phyloP scores from a whole-genome alignment of 1,140 invertebrate genomes.

The Harlomillsia oculata region DNA sequence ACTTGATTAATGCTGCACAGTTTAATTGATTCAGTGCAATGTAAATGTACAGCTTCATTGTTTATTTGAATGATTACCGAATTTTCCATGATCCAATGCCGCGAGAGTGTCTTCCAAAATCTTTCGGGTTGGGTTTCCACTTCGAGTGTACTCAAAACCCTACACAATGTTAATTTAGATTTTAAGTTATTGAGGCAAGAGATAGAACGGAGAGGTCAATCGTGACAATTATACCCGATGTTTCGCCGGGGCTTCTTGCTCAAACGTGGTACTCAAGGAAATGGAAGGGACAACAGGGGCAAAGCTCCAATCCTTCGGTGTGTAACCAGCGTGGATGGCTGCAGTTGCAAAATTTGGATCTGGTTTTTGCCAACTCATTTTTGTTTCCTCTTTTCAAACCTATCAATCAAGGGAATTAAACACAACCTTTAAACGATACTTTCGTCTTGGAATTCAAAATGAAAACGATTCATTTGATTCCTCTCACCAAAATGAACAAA shows the following conservation, averaged over 20 bases:
- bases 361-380: background rate
- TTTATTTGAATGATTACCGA: constrained; percentile 50
- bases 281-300: constrained; percentile 76
- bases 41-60: background rate
- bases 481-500: too few species aligned
- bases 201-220: background rate
- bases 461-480: too few species aligned
- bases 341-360: constrained; percentile 64
- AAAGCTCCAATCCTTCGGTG: constrained; percentile 73
- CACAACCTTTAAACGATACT: too few species aligned
- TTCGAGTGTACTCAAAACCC: constrained; percentile 84
- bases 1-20: background rate
- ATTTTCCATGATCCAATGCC: constrained; percentile 76
- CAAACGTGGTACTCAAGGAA: constrained; percentile 83
- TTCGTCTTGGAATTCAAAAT: too few species aligned
- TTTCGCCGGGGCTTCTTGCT: constrained; percentile 72
- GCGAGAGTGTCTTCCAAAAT: constrained; percentile 83
- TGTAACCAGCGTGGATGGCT: constrained; percentile 82
- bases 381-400: too few species aligned
- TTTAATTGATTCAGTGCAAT: background rate
- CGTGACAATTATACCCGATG: constrained; percentile 51
- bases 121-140: constrained; percentile 87
- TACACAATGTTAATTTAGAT: constrained; percentile 40
- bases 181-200: background rate
- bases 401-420: too few species aligned